phyloP scores from a whole-genome alignment of 2,797 vertebrate genomes.

The Masticophis lateralis region DNA sequence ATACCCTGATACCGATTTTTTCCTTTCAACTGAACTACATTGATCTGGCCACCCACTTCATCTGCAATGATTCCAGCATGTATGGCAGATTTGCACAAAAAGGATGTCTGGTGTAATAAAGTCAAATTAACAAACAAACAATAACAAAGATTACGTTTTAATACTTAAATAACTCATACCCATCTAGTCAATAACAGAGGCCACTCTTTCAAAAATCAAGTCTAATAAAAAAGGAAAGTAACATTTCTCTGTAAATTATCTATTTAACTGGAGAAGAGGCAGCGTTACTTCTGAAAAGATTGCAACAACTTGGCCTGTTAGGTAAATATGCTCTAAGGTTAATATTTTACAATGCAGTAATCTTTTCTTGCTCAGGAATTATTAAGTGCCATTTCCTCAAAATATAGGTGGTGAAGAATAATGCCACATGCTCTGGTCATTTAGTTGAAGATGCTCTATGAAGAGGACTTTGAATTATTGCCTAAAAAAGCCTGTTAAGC shows the following conservation, averaged over 20 bases:
- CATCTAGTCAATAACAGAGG: not conserved
- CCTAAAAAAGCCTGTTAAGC: not conserved
- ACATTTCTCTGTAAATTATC: not conserved
- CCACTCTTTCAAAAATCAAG: not conserved
- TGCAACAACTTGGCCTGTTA: not conserved
- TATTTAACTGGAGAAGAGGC: not conserved
- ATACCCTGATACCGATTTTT: slow-evolving; percentile 75
- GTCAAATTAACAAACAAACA: not conserved
- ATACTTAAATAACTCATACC: not conserved
- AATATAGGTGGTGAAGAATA: not conserved
- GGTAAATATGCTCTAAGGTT: not conserved
- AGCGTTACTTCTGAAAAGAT: not conserved
- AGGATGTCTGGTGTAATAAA: slow-evolving; percentile 78
- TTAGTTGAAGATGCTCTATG: not conserved
- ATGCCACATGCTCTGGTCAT: not conserved
- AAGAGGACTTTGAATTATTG: not conserved
- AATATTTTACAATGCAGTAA: slow-evolving; percentile 1
- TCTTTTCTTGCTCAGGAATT: not conserved
- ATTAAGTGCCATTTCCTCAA: not conserved
- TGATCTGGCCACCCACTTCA: slow-evolving; percentile 80
- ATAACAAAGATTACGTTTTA: not conserved
- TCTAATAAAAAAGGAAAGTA: not conserved
- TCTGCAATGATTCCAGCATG: slow-evolving; percentile 81
- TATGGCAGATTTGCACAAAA: slow-evolving; percentile 83
- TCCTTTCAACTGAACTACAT: slow-evolving; percentile 75